These are phyloP conservation scores for Setipinna tenuifilis DNA, from an alignment of 2,797 vertebrate genomes.

Conservation along the genomic window DNA sequence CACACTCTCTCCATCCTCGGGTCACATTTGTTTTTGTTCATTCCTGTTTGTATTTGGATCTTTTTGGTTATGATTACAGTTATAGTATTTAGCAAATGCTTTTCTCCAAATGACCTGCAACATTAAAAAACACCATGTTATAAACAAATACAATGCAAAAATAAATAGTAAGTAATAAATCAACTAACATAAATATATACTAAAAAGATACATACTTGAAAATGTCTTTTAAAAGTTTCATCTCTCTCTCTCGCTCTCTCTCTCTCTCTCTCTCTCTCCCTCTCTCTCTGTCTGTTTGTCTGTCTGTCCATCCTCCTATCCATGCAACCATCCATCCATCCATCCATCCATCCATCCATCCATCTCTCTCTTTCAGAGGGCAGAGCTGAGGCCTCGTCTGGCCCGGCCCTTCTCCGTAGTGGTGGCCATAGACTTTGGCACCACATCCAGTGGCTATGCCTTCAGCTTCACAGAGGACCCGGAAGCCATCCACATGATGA, in stretches of 20 bases:
- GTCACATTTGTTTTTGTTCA: no score
- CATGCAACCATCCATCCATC: no score
- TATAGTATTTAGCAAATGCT: no score
- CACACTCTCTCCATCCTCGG: background rate
- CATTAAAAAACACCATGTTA: no score
- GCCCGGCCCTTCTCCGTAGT: slow-evolving; percentile 85
- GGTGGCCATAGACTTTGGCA: slow-evolving; percentile 95
- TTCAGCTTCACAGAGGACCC: slow-evolving; percentile 93
- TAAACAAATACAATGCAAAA: no score
- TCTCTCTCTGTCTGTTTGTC: slow-evolving; percentile 6
- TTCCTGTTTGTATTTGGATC: no score
- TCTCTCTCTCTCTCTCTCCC: background rate
- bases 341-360: no score
- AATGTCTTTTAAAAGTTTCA: slow-evolving; percentile 1
- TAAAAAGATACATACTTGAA: no score
- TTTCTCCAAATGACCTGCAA: no score
- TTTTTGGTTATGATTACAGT: no score
- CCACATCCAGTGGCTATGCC: slow-evolving; percentile 94
- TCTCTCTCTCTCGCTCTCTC: background rate
- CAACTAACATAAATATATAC: no score
- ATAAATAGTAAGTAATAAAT: no score
- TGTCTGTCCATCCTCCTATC: background rate
- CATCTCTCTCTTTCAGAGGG: slow-evolving; percentile 73
- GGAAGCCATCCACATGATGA: slow-evolving; percentile 97
- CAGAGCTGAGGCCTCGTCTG: slow-evolving; percentile 71